Conservation (phyloP, 2,888 invertebrate genomes). For the Polydrusus tereticollis region DNA sequence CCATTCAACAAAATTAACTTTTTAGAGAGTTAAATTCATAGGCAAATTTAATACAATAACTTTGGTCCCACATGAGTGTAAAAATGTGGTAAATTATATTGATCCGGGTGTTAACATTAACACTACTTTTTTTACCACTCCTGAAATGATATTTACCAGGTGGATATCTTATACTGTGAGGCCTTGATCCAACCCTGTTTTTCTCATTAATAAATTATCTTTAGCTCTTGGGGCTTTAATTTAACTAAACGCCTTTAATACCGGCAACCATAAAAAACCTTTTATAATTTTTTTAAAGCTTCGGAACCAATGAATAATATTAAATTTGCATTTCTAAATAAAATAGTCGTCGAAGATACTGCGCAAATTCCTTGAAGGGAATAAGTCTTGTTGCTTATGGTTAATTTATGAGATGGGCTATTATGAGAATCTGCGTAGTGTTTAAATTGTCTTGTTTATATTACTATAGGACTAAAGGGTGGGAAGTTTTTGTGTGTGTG, state of each 20-base stretch:
- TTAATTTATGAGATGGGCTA: background rate
- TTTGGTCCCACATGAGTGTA: no score
- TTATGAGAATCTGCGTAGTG: background rate
- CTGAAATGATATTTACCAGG: no score
- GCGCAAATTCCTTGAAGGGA: background rate
- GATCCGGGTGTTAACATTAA: no score
- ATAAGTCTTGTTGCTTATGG: background rate
- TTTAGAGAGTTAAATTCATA: no score
- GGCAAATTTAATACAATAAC: no score
- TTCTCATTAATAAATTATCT: background rate
- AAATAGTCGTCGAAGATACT: slow-evolving; percentile 1
- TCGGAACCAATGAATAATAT: slow-evolving; percentile 21
- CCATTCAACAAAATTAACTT: no score
- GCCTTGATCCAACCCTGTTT: background rate
- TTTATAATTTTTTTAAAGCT: background rate
- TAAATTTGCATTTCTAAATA: slow-evolving; percentile 25
- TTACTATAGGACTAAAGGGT: no score
- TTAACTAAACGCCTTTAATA: background rate
- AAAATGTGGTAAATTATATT: no score
- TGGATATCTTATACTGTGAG: no score
- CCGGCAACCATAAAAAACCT: background rate
- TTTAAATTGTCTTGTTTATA: background rate
- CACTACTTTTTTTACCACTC: no score
- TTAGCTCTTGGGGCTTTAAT: background rate
- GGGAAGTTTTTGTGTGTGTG: no score